phyloP scores from a whole-genome alignment of 2,113 vertebrate genomes.

The Albula glossodonta region DNA sequence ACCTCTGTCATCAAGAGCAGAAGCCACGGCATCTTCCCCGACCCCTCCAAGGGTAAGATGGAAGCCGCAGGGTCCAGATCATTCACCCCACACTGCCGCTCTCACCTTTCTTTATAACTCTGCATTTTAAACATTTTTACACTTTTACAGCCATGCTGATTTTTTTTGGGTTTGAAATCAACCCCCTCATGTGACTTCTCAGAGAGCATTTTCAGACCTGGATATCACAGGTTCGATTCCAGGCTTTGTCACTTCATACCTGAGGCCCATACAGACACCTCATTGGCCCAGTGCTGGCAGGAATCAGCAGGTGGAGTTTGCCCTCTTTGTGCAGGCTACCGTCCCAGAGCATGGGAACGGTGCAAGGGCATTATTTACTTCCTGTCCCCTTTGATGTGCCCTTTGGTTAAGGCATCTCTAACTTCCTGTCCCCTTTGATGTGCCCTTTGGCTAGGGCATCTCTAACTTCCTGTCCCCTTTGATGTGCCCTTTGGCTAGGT shows the following conservation, averaged over 20 bases:
- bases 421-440: neutral
- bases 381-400: too few relatives aligned
- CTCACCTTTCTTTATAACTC: neutral
- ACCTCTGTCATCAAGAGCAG: slow-evolving; percentile 96
- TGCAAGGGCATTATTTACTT: too few relatives aligned
- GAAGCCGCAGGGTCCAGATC: neutral
- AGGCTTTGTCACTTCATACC: neutral
- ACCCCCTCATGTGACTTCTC: neutral
- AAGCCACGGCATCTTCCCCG: slow-evolving; percentile 96
- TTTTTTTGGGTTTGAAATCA: neutral
- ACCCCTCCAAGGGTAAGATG: slow-evolving; percentile 93
- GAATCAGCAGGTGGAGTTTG: neutral
- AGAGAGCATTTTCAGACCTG: neutral
- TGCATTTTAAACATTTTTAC: neutral
- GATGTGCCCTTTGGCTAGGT: too few relatives aligned
- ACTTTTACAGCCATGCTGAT: neutral
- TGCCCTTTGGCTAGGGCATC: neutral
- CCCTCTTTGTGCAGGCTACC: too few relatives aligned
- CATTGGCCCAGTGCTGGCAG: neutral
- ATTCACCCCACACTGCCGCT: slow-evolving; percentile 3
- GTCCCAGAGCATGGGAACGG: too few relatives aligned
- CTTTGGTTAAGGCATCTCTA: too few relatives aligned
- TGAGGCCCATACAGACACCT: neutral
- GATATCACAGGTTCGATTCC: neutral
- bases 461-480: too few relatives aligned